Percentiles rank a stretch among this genome's conserved stretches.
Conservation (phyloP, 2,113 vertebrate genomes). For the Brachypteracias leptosomus region DNA sequence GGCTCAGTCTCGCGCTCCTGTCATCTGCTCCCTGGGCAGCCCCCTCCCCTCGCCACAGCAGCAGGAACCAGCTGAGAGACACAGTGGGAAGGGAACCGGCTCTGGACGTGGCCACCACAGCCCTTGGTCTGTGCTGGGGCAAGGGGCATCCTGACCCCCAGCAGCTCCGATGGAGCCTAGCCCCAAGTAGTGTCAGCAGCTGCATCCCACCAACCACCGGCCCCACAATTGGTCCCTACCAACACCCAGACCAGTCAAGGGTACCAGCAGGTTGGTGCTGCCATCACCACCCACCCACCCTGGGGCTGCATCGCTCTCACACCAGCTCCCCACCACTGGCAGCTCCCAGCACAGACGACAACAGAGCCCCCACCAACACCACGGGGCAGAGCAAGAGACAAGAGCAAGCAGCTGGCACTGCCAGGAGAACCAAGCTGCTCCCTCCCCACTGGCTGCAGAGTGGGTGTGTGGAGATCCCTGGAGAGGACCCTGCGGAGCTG, state of each 20-base stretch:
- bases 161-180: not conserved
- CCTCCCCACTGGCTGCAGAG: not conserved
- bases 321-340: not conserved
- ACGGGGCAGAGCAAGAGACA: not conserved
- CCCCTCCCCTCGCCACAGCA: fast-evolving
- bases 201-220: fast-evolving
- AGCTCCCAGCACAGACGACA: not conserved
- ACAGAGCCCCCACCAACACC: no score
- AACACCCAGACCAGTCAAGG: not conserved
- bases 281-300: not conserved
- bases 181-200: not conserved
- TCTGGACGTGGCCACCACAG: fast-evolving
- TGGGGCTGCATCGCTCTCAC: not conserved
- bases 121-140: not conserved
- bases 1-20: not conserved
- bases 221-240: not conserved
- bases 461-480: fast-evolving
- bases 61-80: not conserved
- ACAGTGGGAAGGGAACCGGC: fast-evolving
- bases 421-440: not conserved
- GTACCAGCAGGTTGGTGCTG: not conserved
- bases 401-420: not conserved
- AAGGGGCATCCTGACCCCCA: not conserved
- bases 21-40: not conserved
- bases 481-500: not conserved